These are phyloP conservation scores for Sminthopsis crassicaudata DNA, from an alignment of 2,113 vertebrate species.

Conservation along the genomic window DNA sequence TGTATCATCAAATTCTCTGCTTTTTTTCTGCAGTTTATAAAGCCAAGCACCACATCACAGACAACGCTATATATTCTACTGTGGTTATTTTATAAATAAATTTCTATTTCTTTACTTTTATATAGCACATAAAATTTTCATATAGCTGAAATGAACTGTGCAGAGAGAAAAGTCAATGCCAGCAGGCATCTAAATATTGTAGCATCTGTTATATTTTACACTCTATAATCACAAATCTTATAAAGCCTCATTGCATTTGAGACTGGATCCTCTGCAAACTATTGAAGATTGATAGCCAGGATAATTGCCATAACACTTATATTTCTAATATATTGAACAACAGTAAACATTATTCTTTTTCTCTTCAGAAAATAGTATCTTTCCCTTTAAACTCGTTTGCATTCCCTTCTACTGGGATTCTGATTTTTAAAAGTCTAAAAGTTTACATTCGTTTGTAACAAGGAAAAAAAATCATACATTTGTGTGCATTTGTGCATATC, in stretches of 20 bases:
- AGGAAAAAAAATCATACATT: neutral
- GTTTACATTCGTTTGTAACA: neutral
- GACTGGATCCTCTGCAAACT: conserved; percentile 81
- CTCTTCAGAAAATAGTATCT: conserved; percentile 16
- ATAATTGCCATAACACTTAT: conserved; percentile 78
- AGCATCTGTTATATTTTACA: conserved; percentile 94
- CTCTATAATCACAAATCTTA: conserved; percentile 91
- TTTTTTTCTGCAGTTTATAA: conserved; percentile 68
- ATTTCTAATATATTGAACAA: conserved; percentile 80
- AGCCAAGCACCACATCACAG: conserved; percentile 67
- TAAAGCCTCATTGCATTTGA: conserved; percentile 83
- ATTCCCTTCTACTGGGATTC: neutral
- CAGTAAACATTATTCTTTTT: conserved; percentile 68
- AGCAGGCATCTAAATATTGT: conserved; percentile 91
- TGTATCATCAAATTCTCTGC: conserved; percentile 60
- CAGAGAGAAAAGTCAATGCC: conserved; percentile 91
- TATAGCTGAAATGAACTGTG: conserved; percentile 91
- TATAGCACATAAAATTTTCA: conserved; percentile 84
- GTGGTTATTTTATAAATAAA: conserved; percentile 79
- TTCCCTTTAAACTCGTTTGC: neutral
- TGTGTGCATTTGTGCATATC: neutral
- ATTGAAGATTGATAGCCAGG: conserved; percentile 83
- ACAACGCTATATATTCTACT: conserved; percentile 75
- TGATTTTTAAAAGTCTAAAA: conserved; percentile 14
- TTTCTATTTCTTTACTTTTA: conserved; percentile 79